Evolutionary conservation across 2,113 vertebrate genomes (phyloP), one percentile per base, ranked within the genome.

Genomic region (Tichodroma muraria): DNA sequence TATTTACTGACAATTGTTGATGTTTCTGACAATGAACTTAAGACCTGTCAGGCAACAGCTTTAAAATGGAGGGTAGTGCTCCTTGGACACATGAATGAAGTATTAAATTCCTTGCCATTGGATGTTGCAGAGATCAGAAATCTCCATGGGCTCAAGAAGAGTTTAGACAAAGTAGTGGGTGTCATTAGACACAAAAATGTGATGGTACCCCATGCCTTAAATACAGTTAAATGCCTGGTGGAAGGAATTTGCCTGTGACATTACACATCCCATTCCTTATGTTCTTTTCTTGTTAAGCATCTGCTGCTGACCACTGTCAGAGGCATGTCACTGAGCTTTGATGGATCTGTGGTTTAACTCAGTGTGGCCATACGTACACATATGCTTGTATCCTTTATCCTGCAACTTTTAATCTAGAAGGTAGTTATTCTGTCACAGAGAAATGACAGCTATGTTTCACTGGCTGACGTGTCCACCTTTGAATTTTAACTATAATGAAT

Each of bases 401-500:
- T 80, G 76, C 47, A 90, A 61, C 60, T 90, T 90, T 88, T 90
- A 83, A 87, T 91, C 66, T 84, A 54, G 75, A 63, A 94, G 65
- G 78, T 80, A 81, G 57, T 90, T 78, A 93, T 90, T 94, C 73
- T 94, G 53, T 79, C 53, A 33, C 44, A 75, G 79, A 94, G 64
- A 91, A 95, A 95, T 93, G 79, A 69, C 85, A 91, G 68, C 78
- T 73, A 28, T 90, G 71, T 40, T 89, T 85, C 71, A 65, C 38
- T 83, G 71, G 63, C 88, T 89, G 87, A 91, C 14, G 8, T 93
- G 76, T 85, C 85, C 53, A 64, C 83, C 83, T 97, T 82, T 95
- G 89, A 95, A 68, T 83, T 85, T 96, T 78, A 79, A 68, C 76
- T 95, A 27, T 97, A 97, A 98, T 96, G 95, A 89, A 95, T 95